Evolutionary conservation across 1,140 invertebrate genomes (phyloP), one percentile per base, ranked within the genome.

Genomic region (Laupala kohalensis): DNA sequence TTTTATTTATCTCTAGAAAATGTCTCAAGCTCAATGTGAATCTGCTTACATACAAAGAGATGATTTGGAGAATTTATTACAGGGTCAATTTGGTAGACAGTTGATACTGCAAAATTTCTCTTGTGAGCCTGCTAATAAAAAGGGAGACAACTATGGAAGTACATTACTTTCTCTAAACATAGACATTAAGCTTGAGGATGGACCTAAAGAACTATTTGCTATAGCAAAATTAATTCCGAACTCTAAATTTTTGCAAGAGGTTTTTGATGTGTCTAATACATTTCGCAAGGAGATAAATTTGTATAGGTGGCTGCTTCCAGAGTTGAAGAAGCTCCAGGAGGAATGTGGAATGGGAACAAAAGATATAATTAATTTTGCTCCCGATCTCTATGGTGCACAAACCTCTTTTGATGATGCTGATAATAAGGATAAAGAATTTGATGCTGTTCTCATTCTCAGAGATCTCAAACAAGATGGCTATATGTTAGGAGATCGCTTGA

Each of bases 91-190:
- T 26, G 67, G 23, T 5, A 4, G 6, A n/a, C 4, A n/a, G 26
- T 68, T 26, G 28, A 68, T 19, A 23, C 28, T 13, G 13, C 15
- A 26, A 28, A 28, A n/a, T 68, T 23, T 26, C 26, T 23, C 5
- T n/a, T 64, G 4, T 4, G 30, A 67, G 23, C n/a, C 12, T 53
- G 23, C 65, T 25, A 72, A 64, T 0, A 23, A 37, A 53, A 15
- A 64, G n/a, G 71, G 71, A 6, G 66, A 72, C 1, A 72, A 72
- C 24, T 72, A 72, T 28, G 30, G 65, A 19, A 72, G 71, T 37
- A 72, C 64, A 3, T 30, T 72, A 28, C 28, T 72, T n/a, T 27
- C 30, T 29, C 12, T 72, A 4, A 64, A 67, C 28, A 37, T 68
- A 19, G 24, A 19, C n/a, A 37, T 70, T 23, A 6, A n/a, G 13